These are phyloP conservation scores for Idris sp. DNA, from an alignment of 1,140 invertebrate species.

Conservation along the genomic window DNA sequence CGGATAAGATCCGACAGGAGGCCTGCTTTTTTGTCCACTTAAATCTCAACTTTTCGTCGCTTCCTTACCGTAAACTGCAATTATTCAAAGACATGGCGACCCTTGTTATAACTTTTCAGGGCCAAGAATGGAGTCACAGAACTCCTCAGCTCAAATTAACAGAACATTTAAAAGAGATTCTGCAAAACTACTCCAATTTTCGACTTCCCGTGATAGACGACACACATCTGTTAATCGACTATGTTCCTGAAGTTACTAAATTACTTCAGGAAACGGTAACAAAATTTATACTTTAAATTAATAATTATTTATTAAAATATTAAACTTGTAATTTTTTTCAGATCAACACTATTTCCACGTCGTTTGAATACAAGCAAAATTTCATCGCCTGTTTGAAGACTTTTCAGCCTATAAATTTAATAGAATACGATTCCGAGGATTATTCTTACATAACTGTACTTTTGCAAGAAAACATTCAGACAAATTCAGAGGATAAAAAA, in stretches of 20 bases:
- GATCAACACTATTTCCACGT: constrained; percentile 52
- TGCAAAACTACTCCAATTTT: constrained; percentile 54
- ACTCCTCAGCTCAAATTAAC: constrained; percentile 67
- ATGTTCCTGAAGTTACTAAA: too few species aligned
- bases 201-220: too few species aligned
- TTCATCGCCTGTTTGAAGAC: constrained; percentile 53
- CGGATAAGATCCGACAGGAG: constrained; percentile 57
- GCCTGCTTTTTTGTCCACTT: constrained; percentile 69
- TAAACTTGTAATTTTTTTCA: constrained; percentile 31
- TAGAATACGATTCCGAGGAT: constrained; percentile 68
- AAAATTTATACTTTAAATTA: too few species aligned
- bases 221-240: too few species aligned
- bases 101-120: constrained; percentile 68
- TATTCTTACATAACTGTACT: constrained; percentile 58
- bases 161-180: constrained; percentile 64
- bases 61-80: constrained; percentile 55
- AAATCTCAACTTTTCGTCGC: constrained; percentile 67
- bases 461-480: too few species aligned
- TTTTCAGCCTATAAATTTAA: constrained; percentile 27
- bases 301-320: too few species aligned
- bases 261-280: too few species aligned
- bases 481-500: constrained; percentile 39
- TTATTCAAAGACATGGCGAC: constrained; percentile 60
- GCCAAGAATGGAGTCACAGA: constrained; percentile 63
- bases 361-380: constrained; percentile 45